Evolutionary conservation across 2,797 vertebrate species (phyloP), one percentile per base, ranked within the genome.

Genomic region (Myotis planiceps): DNA sequence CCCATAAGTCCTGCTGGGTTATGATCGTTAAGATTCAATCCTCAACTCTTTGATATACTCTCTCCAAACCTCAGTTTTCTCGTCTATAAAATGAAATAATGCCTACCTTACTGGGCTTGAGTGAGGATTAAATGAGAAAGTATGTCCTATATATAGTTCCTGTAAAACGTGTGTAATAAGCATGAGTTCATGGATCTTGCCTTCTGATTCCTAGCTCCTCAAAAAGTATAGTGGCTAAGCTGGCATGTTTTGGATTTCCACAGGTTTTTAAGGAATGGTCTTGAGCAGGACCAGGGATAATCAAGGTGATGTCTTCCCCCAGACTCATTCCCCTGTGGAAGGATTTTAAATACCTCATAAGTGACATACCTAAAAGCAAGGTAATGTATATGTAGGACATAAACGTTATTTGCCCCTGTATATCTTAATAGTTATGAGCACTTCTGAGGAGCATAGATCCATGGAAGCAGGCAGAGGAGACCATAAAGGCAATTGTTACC

Each of bases 241-340:
- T n/a, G 8, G 16, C 27, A 45, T 91, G 63, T 92, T 87, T 89
- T 68, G 69, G 53, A 72, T 88, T 79, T 76, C 79, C 49, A 74
- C 83, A 92, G 91, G 60, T 96, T 80, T 94, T 86, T 69, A 92
- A 91, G 58, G 42, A 80, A 65, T 23, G 0, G 68, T 85, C 76
- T 76, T 81, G 47, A 95, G 37, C 83, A 72, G 63, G 55, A 87
- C 45, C 55, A 72, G 42, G 58, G 32, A 72, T 69, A 93, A 93
- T 75, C 32, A 66, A 45, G 4, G 45, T 25, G 83, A 97, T 97
- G 95, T 14, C 94, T 45, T 63, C 89, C 14, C 8, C 94, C 23
- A 94, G 96, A 94, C 95, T 97, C 37, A 90, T 97, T 96, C 95
- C 94, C 76, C 71, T 13, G 8, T 97, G 95, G 97, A 94, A 94